A percentile compares a stretch with the other conserved stretches of the same genome.
Evolutionary conservation across 2,888 invertebrate species (phyloP).

Genomic region (Orthosia gracilis): DNA sequence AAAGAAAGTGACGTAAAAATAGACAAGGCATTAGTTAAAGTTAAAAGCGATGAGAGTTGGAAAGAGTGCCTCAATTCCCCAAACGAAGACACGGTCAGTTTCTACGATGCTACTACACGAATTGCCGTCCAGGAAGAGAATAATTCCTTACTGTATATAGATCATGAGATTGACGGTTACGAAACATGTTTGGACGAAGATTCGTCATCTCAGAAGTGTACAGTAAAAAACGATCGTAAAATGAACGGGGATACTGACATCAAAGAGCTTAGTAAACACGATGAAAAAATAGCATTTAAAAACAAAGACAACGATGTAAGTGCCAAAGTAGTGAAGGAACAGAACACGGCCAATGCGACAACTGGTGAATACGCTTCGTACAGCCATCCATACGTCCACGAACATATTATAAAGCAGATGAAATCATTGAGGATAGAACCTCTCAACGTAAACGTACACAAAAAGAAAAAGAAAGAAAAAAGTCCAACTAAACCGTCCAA

Average conservation of each 20-base stretch:
- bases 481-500: slow-evolving; percentile 87
- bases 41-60: slow-evolving; percentile 86
- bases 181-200: slow-evolving; percentile 93
- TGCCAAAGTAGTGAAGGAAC: slow-evolving; percentile 79
- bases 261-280: slow-evolving; percentile 86
- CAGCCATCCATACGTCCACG: slow-evolving; percentile 85
- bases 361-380: slow-evolving; percentile 79
- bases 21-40: slow-evolving; percentile 77
- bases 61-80: slow-evolving; percentile 86
- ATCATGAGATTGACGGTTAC: slow-evolving; percentile 91
- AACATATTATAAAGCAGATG: slow-evolving; percentile 89
- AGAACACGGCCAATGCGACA: slow-evolving; percentile 72
- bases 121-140: slow-evolving; percentile 85
- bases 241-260: slow-evolving; percentile 82
- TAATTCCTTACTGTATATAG: slow-evolving; percentile 85
- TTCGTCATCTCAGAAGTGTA: slow-evolving; percentile 82
- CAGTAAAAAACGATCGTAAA: slow-evolving; percentile 85
- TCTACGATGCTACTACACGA: slow-evolving; percentile 80
- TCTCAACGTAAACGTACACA: slow-evolving; percentile 82
- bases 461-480: slow-evolving; percentile 78
- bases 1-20: slow-evolving; percentile 80
- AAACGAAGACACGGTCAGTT: slow-evolving; percentile 77
- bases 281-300: slow-evolving; percentile 79
- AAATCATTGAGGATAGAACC: slow-evolving; percentile 88
- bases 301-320: slow-evolving; percentile 83